Conservation (phyloP, 2,888 invertebrate genomes). For the Pristionchus mayeri region DNA sequence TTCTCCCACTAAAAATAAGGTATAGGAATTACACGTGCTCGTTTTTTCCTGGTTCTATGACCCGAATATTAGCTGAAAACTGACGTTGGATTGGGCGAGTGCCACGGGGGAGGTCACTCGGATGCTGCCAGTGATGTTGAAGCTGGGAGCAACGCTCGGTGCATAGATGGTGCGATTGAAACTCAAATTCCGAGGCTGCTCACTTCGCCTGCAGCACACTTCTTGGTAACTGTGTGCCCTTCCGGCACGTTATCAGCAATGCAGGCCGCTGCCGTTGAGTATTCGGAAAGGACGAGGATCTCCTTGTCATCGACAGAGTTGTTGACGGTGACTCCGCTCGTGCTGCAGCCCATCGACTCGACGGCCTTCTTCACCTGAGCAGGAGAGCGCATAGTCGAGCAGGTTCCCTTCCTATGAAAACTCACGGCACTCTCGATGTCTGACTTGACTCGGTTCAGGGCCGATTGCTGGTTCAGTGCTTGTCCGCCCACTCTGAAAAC, state of each 20-base stretch:
- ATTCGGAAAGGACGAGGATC: not conserved
- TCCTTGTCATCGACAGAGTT: not conserved
- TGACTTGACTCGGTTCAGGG: not conserved
- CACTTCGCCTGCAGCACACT: not conserved
- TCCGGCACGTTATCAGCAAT: not conserved
- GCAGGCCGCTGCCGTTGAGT: not conserved
- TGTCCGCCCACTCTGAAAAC: not conserved
- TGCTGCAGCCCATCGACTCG: constrained; percentile 31
- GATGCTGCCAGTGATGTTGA: not conserved
- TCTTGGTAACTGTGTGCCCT: not conserved
- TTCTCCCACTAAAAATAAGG: constrained; percentile 2
- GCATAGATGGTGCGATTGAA: too few species aligned
- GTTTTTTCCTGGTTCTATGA: too few species aligned
- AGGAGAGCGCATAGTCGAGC: not conserved
- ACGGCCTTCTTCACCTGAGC: not conserved
- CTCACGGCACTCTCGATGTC: not conserved
- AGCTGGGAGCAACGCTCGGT: not conserved
- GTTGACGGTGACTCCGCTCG: not conserved
- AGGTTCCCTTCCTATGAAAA: too few species aligned
- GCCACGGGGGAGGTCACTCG: not conserved
- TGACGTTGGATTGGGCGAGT: not conserved
- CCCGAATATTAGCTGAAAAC: not conserved
- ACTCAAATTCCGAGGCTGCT: too few species aligned
- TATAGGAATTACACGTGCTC: not conserved
- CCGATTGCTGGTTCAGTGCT: not conserved